A percentile compares a stretch with the other conserved stretches of the same genome.
Conservation (phyloP, 2,888 invertebrate species). For the Parochlus steinenii region DNA sequence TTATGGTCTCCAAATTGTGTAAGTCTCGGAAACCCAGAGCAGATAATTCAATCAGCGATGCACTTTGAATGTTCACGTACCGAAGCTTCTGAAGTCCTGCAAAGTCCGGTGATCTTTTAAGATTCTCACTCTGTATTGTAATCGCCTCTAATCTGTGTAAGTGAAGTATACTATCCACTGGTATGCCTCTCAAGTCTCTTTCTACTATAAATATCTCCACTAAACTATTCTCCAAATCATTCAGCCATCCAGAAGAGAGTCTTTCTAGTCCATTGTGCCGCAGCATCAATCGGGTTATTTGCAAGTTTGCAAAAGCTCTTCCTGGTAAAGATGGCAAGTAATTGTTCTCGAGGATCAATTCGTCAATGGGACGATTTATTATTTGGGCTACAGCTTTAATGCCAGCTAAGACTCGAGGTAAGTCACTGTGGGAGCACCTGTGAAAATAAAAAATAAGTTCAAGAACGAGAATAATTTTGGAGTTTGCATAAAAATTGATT, state of each 20-base stretch:
- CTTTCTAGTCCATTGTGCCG: slow-evolving; percentile 69
- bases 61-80: slow-evolving; percentile 57
- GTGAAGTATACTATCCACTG: slow-evolving; percentile 58
- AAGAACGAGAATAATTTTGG: background rate
- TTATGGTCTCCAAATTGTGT: slow-evolving; percentile 54
- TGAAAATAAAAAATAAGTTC: slow-evolving; percentile 17
- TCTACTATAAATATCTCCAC: slow-evolving; percentile 76
- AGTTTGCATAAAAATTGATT: slow-evolving; percentile 2
- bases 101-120: slow-evolving; percentile 60
- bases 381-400: slow-evolving; percentile 49
- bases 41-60: slow-evolving; percentile 44
- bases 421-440: slow-evolving; percentile 86
- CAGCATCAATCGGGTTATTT: slow-evolving; percentile 63
- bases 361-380: slow-evolving; percentile 58
- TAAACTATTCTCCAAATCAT: slow-evolving; percentile 55
- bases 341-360: slow-evolving; percentile 75
- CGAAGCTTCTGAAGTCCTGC: slow-evolving; percentile 51
- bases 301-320: slow-evolving; percentile 56
- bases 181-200: slow-evolving; percentile 60
- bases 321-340: slow-evolving; percentile 73
- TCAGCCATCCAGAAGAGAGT: slow-evolving; percentile 64
- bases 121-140: slow-evolving; percentile 58
- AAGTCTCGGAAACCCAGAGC: slow-evolving; percentile 53
- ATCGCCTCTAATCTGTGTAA: slow-evolving; percentile 64
- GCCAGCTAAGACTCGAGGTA: slow-evolving; percentile 58